These are phyloP conservation scores for Hyposoter didymator DNA, from an alignment of 2,888 invertebrate species.

Conservation along the genomic window DNA sequence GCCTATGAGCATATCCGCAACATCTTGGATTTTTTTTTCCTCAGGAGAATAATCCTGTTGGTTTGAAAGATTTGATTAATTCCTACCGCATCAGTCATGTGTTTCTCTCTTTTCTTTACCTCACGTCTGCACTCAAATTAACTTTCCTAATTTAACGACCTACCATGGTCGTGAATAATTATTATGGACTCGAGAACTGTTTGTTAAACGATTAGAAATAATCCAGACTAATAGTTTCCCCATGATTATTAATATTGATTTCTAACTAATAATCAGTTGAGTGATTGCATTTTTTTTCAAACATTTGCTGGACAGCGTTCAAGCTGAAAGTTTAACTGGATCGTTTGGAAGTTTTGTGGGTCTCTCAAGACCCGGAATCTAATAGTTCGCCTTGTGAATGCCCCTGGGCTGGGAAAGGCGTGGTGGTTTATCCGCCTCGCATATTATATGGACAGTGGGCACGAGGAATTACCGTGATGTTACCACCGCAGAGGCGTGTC, in stretches of 20 bases:
- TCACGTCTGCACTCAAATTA: background rate
- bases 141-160: conserved; percentile 15
- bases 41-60: conserved; percentile 28
- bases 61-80: conserved; percentile 27
- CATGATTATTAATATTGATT: conserved; percentile 25
- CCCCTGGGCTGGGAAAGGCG: conserved; percentile 83
- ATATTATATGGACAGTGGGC: conserved; percentile 17
- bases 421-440: conserved; percentile 69
- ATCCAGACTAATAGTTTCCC: conserved; percentile 14
- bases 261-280: background rate
- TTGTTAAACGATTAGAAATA: conserved; percentile 17
- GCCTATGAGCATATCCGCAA: background rate
- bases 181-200: background rate
- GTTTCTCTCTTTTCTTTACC: conserved; percentile 11
- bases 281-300: conserved; percentile 3
- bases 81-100: conserved; percentile 26
- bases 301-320: conserved; percentile 18
- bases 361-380: conserved; percentile 71
- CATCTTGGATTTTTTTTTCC: conserved; percentile 37
- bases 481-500: conserved; percentile 52
- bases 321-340: conserved; percentile 23
- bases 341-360: background rate
- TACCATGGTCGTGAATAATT: conserved; percentile 9
- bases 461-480: conserved; percentile 53
- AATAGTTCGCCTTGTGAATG: conserved; percentile 73